phyloP scores from a whole-genome alignment of 2,797 vertebrate genomes.

The Linurgus olivaceus region DNA sequence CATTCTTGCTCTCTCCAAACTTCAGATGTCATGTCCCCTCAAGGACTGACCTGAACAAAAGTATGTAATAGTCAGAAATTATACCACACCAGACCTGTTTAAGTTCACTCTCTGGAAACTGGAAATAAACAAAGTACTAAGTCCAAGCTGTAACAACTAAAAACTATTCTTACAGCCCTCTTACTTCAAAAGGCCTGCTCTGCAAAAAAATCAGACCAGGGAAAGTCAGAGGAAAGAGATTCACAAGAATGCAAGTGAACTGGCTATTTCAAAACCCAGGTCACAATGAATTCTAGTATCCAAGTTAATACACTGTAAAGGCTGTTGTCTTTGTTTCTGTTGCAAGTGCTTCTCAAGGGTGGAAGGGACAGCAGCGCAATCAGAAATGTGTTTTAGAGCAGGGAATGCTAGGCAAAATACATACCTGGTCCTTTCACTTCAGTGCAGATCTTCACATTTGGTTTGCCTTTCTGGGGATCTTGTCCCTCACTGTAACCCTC shows the following conservation, averaged over 20 bases:
- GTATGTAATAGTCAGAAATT: not conserved
- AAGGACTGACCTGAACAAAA: not conserved
- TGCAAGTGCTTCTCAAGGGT: not conserved
- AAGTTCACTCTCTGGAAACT: not conserved
- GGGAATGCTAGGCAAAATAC: not conserved
- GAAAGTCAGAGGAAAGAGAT: not conserved
- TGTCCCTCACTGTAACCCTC: constrained; percentile 87
- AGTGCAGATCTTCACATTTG: constrained; percentile 88
- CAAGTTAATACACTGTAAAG: not conserved
- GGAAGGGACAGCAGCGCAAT: not conserved
- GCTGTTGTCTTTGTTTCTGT: not conserved
- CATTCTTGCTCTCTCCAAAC: not conserved
- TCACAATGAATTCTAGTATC: not conserved
- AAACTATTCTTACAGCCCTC: not conserved
- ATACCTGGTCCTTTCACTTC: constrained; percentile 93
- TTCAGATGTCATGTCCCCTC: not conserved
- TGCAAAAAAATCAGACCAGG: not conserved
- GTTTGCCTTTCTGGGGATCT: constrained; percentile 81
- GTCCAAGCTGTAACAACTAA: not conserved
- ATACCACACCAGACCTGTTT: not conserved
- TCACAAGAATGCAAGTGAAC: not conserved
- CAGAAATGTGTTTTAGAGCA: not conserved
- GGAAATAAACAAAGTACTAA: not conserved
- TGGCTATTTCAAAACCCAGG: not conserved
- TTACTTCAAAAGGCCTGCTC: not conserved